A percentile compares a stretch with the other conserved stretches of the same genome.
phyloP scores from a whole-genome alignment of 2,797 vertebrate genomes.

The Tachyglossus aculeatus region DNA sequence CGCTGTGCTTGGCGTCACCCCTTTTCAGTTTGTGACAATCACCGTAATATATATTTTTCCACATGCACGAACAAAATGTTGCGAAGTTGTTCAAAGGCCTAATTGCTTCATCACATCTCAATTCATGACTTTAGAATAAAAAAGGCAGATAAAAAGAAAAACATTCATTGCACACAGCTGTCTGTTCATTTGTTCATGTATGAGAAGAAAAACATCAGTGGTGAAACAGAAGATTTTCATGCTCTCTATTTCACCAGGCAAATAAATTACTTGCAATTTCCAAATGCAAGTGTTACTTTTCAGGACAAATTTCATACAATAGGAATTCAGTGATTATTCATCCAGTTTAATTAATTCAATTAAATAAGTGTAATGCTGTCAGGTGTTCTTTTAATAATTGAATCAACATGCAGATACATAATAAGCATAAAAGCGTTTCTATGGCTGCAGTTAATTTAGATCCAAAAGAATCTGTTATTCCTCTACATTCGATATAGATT shows the following conservation, averaged over 20 bases:
- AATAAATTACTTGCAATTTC: slow-evolving; percentile 79
- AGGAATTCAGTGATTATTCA: slow-evolving; percentile 83
- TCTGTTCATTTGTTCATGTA: slow-evolving; percentile 68
- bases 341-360: slow-evolving; percentile 90
- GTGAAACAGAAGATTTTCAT: slow-evolving; percentile 64
- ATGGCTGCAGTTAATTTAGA: slow-evolving; percentile 88
- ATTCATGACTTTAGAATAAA: slow-evolving; percentile 31
- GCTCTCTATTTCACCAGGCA: slow-evolving; percentile 73
- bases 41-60: slow-evolving; percentile 41
- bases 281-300: slow-evolving; percentile 81
- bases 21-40: slow-evolving; percentile 32
- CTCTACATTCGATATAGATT: slow-evolving; percentile 85
- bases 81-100: slow-evolving; percentile 53
- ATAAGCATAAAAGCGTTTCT: slow-evolving; percentile 89
- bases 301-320: slow-evolving; percentile 81
- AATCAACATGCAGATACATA: slow-evolving; percentile 89
- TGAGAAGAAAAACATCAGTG: slow-evolving; percentile 59
- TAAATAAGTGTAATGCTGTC: slow-evolving; percentile 88
- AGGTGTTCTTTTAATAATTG: slow-evolving; percentile 90
- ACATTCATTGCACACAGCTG: slow-evolving; percentile 53
- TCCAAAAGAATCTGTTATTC: slow-evolving; percentile 83
- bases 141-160: too few relatives aligned
- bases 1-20: not conserved
- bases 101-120: slow-evolving; percentile 37
- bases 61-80: slow-evolving; percentile 47